A percentile compares a stretch with the other conserved stretches of the same genome.
Evolutionary conservation across 37 sponge, comb jelly and placozoan species (phyloP).

Genomic region (Corticium candelabrum): DNA sequence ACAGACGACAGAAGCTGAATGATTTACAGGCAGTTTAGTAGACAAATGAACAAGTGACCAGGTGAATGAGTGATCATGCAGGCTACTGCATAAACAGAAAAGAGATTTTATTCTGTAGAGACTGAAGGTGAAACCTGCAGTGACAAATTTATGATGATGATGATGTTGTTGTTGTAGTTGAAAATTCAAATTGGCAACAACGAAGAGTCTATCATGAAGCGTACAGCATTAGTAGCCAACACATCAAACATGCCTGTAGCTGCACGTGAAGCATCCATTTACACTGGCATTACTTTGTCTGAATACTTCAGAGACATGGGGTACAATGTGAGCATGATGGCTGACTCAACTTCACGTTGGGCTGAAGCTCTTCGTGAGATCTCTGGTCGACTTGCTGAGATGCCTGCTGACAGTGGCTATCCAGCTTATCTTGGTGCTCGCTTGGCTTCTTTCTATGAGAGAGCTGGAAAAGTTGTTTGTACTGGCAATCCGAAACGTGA

Average conservation of each 20-base stretch:
- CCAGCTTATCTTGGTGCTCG: conserved; percentile 99
- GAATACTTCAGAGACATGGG: conserved; percentile 99
- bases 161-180: conserved; percentile 35
- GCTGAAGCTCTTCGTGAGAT: conserved; percentile 98
- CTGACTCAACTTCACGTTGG: conserved; percentile 97
- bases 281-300: conserved; percentile 96
- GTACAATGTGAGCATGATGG: conserved; percentile 98
- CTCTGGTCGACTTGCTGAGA: conserved; percentile 97
- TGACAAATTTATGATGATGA: not conserved
- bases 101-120: too few species aligned
- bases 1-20: too few species aligned
- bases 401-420: conserved; percentile 99
- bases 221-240: conserved; percentile 96
- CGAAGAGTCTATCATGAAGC: conserved; percentile 95
- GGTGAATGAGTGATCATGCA: not conserved
- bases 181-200: conserved; percentile 75
- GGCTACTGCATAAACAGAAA: too few species aligned
- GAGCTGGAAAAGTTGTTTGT: conserved; percentile 87
- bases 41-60: not conserved
- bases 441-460: conserved; percentile 97
- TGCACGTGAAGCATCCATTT: conserved; percentile 97
- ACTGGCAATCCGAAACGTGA: conserved; percentile 83
- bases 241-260: conserved; percentile 99
- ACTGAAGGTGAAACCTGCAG: too few species aligned
- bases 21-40: too few species aligned